Conservation (phyloP, 2,797 vertebrate genomes). For the Sebastes kiyomatsui region DNA sequence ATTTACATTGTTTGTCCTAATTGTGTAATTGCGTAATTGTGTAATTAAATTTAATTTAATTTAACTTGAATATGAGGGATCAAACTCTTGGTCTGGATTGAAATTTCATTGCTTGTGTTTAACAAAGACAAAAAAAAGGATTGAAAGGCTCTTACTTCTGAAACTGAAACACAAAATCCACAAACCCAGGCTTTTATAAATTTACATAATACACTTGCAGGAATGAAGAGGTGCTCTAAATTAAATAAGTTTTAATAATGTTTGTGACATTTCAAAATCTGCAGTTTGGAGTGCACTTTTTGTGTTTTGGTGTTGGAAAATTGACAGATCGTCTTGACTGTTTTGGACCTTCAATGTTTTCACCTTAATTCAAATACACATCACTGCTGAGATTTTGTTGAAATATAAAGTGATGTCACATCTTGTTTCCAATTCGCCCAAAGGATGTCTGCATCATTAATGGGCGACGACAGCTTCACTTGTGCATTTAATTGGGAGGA, state of each 20-base stretch:
- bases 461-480: constrained; percentile 11
- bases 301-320: neutral
- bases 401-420: neutral
- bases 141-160: neutral
- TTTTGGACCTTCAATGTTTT: too few relatives aligned
- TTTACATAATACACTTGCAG: neutral
- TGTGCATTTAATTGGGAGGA: constrained; percentile 32
- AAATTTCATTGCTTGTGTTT: neutral
- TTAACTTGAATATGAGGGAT: neutral
- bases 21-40: neutral
- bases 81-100: neutral
- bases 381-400: neutral
- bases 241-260: neutral
- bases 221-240: neutral
- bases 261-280: neutral
- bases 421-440: neutral
- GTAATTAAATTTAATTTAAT: neutral
- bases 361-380: neutral
- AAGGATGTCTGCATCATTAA: constrained; percentile 20
- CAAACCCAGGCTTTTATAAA: neutral
- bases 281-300: neutral
- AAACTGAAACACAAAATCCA: neutral
- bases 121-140: neutral
- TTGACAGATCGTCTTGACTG: neutral
- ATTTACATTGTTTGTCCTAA: neutral